Conservation (phyloP, 2,113 vertebrate genomes). For the Meles meles region DNA sequence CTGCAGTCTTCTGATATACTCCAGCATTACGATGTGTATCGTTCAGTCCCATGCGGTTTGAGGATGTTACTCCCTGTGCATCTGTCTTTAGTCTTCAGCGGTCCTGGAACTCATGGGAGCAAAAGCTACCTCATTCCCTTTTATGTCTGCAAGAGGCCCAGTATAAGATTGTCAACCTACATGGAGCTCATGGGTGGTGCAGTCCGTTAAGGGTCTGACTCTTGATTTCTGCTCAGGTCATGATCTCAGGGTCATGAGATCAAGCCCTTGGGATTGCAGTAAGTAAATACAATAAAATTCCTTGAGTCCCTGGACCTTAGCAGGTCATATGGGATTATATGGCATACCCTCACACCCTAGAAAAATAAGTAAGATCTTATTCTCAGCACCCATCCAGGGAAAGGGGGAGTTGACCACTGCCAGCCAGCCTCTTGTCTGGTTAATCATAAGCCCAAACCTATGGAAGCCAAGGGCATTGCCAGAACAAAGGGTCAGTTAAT, state of each 20-base stretch:
- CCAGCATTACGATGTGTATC: accelerated
- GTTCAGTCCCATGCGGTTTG: not conserved
- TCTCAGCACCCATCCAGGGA: not conserved
- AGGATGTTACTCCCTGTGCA: accelerated
- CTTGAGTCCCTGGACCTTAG: not conserved
- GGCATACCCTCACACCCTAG: too few relatives aligned
- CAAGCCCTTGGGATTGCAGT: not conserved
- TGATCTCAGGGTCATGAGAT: not conserved
- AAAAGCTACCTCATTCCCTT: not conserved
- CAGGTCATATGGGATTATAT: accelerated
- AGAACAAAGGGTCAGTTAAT: not conserved
- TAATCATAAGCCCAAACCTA: not conserved
- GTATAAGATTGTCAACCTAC: not conserved
- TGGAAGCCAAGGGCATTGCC: not conserved
- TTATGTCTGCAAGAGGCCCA: not conserved
- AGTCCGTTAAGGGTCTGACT: not conserved
- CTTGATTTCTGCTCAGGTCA: not conserved
- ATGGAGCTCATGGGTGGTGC: not conserved
- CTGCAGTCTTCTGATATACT: not conserved
- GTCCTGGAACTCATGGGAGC: not conserved
- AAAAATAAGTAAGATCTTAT: not conserved
- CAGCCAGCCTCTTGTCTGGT: not conserved
- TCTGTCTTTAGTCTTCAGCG: not conserved
- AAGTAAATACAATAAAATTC: not conserved
- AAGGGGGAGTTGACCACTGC: accelerated